A percentile compares a stretch with the other conserved stretches of the same genome.
These are phyloP conservation scores for Anhinga rufa DNA, from an alignment of 2,113 vertebrate species.

Conservation along the genomic window DNA sequence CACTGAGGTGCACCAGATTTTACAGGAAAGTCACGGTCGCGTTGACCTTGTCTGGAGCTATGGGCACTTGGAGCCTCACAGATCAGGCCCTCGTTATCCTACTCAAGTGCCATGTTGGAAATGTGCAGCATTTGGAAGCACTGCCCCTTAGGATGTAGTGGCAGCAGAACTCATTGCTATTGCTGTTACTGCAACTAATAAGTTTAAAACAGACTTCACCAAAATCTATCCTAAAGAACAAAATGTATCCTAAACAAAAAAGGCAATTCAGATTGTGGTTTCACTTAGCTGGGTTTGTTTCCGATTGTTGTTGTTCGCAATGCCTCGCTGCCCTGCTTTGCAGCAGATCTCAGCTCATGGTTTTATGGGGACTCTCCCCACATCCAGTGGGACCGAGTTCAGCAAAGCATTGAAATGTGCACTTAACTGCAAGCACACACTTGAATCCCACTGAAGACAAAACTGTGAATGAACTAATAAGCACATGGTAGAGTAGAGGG, in stretches of 20 bases:
- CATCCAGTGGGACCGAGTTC: not conserved
- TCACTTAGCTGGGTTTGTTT: not conserved
- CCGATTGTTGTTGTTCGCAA: not conserved
- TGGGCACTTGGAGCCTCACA: not conserved
- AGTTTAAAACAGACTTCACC: not conserved
- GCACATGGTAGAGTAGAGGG: not conserved
- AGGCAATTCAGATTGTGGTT: not conserved
- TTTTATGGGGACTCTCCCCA: not conserved
- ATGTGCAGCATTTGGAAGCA: not conserved
- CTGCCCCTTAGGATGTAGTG: no score
- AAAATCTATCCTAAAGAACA: not conserved
- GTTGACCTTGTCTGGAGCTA: not conserved
- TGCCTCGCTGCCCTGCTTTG: not conserved
- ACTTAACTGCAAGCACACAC: not conserved
- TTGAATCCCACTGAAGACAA: not conserved
- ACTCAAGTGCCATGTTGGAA: rapidly evolving
- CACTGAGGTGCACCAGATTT: not conserved
- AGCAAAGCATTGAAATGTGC: not conserved
- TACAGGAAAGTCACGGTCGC: rapidly evolving
- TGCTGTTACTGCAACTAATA: not conserved
- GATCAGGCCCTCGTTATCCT: no score
- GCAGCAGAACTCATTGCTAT: not conserved
- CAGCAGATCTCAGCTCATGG: not conserved
- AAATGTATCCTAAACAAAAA: not conserved
- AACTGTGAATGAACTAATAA: not conserved